These are phyloP conservation scores for Petrolisthes cinctipes DNA, from an alignment of 2,888 invertebrate genomes.

Conservation along the genomic window DNA sequence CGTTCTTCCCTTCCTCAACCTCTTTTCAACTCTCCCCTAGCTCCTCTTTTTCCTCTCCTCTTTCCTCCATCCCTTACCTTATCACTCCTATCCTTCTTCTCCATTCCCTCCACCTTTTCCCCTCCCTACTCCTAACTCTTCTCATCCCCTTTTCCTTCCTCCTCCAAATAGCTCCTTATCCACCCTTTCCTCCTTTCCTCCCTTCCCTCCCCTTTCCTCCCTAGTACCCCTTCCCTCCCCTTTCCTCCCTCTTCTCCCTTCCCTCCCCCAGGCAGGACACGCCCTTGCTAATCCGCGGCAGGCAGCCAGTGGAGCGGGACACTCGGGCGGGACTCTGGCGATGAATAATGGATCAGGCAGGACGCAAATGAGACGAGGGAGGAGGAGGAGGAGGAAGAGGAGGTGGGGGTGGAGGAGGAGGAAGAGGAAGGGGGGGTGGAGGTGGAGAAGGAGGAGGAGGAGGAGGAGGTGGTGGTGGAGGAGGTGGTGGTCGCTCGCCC, in stretches of 20 bases:
- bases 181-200: not conserved
- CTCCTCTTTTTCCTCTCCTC: not conserved
- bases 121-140: not conserved
- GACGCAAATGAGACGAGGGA: conserved; percentile 29
- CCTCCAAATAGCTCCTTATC: not conserved
- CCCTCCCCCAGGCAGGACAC: not conserved
- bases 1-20: not conserved
- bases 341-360: conserved; percentile 31
- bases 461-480: not conserved
- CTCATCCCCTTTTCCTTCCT: not conserved
- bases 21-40: not conserved
- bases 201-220: not conserved
- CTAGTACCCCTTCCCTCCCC: not conserved
- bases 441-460: not conserved
- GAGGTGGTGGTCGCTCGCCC: conserved; percentile 24
- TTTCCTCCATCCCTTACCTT: not conserved
- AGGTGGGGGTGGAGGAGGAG: not conserved
- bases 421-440: not conserved
- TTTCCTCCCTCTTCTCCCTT: not conserved
- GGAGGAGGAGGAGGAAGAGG: conserved; percentile 1
- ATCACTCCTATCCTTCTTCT: not conserved
- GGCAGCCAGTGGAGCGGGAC: not conserved
- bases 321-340: conserved; percentile 19
- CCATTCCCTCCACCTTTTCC: not conserved
- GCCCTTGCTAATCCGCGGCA: conserved; percentile 16